A percentile compares a stretch with the other conserved stretches of the same genome.
phyloP scores from a whole-genome alignment of 2,113 vertebrate species.

The Thryonomys swinderianus region DNA sequence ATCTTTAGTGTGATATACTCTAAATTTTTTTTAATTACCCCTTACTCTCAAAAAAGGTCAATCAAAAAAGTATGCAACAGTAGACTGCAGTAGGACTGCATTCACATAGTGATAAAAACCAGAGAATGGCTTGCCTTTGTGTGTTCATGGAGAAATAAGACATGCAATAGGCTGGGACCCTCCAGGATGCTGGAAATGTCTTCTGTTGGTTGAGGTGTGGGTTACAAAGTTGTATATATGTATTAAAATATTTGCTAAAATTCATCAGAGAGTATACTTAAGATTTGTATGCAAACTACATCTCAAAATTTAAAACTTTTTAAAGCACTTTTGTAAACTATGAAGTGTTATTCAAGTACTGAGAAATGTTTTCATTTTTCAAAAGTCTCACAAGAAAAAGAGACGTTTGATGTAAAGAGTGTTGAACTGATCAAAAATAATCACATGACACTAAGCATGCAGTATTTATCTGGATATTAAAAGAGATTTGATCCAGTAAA shows the following conservation, averaged over 20 bases:
- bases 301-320: background rate
- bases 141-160: background rate
- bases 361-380: slow-evolving; percentile 45
- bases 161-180: background rate
- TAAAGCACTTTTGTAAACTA: background rate
- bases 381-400: slow-evolving; percentile 27
- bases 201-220: background rate
- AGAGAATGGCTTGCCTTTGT: background rate
- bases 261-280: background rate
- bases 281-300: background rate
- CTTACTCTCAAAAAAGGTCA: background rate
- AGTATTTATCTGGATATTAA: background rate
- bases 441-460: background rate
- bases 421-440: background rate
- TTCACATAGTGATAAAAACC: background rate
- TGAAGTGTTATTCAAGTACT: background rate
- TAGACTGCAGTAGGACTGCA: background rate
- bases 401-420: background rate
- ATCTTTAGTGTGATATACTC: background rate
- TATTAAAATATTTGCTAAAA: slow-evolving; percentile 36
- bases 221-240: background rate
- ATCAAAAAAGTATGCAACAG: background rate
- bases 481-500: background rate
- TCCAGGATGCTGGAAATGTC: background rate
- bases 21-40: background rate